Evolutionary conservation across 2,888 invertebrate species (phyloP), one percentile per base, ranked within the genome.

Genomic region (Xestia ashworthii): DNA sequence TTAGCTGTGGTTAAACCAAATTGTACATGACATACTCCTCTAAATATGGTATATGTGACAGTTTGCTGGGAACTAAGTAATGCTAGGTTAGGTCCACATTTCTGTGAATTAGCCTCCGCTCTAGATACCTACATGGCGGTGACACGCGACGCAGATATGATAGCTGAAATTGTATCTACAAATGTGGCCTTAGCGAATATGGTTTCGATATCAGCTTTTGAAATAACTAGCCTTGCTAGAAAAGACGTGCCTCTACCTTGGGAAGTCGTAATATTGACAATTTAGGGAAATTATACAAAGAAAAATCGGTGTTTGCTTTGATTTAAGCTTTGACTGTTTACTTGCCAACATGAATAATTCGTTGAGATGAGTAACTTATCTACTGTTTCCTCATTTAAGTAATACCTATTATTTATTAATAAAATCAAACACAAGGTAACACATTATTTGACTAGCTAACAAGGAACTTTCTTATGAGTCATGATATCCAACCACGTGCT

Each of bases 1-100:
- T 55, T 32, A 25, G 44, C 44, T 76, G 41, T 55, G n/a, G 41
- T 62, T 68, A n/a, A 67, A 64, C 38, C 19, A 58, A 82, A 68
- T 76, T 41, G 46, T 76, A 48, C 32, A 53, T 67, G 48, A 76
- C 12, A 60, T 60, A 67, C 50, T 66, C 12, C 48, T 67, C 55
- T 55, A 55, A 76, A 68, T 74, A 53, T 46, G 8, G 65, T 69
- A 53, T n/a, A 81, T 58, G 65, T 46, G 76, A 76, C 38, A 66
- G 53, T 38, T 76, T 46, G 38, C 69, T 46, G 68, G 50, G 8
- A 48, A 55, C 53, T 78, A 55, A 81, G 74, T 58, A 53, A 41
- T 32, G 25, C 16, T 65, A n/a, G 60, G 38, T n/a, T 48, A 32
- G 46, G 62, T 68, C 38, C 62, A 82, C 14, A 69, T 65, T 65